phyloP scores from a whole-genome alignment of 2,113 vertebrate genomes.

The Bubalus kerabau region DNA sequence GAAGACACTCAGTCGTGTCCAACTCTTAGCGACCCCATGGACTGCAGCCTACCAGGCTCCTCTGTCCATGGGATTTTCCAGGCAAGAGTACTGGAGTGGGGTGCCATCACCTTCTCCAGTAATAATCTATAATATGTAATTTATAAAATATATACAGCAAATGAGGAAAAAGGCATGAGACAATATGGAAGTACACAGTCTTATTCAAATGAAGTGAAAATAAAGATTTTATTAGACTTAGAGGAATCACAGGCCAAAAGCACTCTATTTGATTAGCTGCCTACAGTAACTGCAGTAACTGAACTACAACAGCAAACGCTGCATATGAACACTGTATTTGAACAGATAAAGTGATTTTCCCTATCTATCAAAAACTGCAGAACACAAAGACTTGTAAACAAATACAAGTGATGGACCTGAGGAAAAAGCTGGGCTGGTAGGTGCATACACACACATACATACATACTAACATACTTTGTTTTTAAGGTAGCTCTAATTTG shows the following conservation, averaged over 20 bases:
- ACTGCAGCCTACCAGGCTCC: no score
- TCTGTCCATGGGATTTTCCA: no score
- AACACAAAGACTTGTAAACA: background rate
- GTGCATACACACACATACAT: background rate
- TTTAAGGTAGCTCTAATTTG: background rate
- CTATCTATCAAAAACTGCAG: background rate
- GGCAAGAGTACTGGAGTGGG: no score
- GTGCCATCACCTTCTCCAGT: background rate
- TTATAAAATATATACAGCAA: background rate
- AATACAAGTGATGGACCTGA: background rate
- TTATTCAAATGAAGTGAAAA: constrained; percentile 61
- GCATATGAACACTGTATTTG: background rate
- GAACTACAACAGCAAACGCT: background rate
- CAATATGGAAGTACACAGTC: background rate
- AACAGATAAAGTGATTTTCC: background rate
- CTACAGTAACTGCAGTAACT: background rate
- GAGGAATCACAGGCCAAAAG: constrained; percentile 52
- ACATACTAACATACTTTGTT: background rate
- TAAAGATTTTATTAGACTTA: constrained; percentile 62
- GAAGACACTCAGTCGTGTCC: no score
- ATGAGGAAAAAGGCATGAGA: constrained; percentile 43
- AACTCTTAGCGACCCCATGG: no score
- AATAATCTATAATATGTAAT: constrained; percentile 9
- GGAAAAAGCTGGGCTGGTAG: background rate
- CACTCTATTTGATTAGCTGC: background rate